A percentile compares a stretch with the other conserved stretches of the same genome.
Conservation (phyloP, 2,797 vertebrate species). For the Melanotaenia pygmaea region DNA sequence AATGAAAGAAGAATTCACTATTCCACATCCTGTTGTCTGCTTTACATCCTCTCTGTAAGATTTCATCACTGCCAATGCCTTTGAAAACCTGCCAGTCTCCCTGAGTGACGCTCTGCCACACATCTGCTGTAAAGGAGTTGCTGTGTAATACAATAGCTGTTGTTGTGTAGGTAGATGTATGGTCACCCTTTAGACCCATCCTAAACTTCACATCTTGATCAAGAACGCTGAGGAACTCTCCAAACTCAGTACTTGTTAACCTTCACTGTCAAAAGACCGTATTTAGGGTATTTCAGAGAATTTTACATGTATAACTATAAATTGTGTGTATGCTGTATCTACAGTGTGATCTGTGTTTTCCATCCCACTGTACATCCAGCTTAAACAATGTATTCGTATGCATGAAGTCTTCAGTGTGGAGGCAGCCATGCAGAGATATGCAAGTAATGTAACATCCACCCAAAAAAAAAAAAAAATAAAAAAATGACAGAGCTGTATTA, state of each 20-base stretch:
- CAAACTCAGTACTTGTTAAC: slow-evolving; percentile 20
- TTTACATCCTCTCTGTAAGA: slow-evolving; percentile 47
- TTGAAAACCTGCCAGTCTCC: slow-evolving; percentile 50
- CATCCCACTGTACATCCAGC: slow-evolving; percentile 50
- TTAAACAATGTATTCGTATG: slow-evolving; percentile 47
- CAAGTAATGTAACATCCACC: slow-evolving; percentile 24
- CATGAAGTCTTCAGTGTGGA: slow-evolving; percentile 41
- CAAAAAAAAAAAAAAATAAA: slow-evolving; percentile 3
- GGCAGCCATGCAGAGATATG: slow-evolving; percentile 27
- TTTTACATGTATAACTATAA: slow-evolving; percentile 28
- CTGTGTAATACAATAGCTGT: slow-evolving; percentile 12
- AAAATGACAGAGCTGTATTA: slow-evolving; percentile 6
- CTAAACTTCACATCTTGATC: slow-evolving; percentile 14
- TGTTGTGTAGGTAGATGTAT: slow-evolving; percentile 3
- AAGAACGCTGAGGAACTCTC: slow-evolving; percentile 17
- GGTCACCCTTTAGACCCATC: slow-evolving; percentile 13
- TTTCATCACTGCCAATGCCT: slow-evolving; percentile 68
- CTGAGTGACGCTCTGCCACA: slow-evolving; percentile 26
- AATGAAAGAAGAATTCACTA: slow-evolving; percentile 45
- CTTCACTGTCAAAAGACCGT: slow-evolving; percentile 37
- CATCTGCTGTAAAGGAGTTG: slow-evolving; percentile 36
- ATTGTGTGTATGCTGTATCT: slow-evolving; percentile 47
- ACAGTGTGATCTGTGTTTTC: slow-evolving; percentile 60
- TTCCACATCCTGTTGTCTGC: slow-evolving; percentile 19
- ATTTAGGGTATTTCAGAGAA: slow-evolving; percentile 44